These are phyloP conservation scores for Ditula angustiorana DNA, from an alignment of 2,888 invertebrate species.

Conservation along the genomic window DNA sequence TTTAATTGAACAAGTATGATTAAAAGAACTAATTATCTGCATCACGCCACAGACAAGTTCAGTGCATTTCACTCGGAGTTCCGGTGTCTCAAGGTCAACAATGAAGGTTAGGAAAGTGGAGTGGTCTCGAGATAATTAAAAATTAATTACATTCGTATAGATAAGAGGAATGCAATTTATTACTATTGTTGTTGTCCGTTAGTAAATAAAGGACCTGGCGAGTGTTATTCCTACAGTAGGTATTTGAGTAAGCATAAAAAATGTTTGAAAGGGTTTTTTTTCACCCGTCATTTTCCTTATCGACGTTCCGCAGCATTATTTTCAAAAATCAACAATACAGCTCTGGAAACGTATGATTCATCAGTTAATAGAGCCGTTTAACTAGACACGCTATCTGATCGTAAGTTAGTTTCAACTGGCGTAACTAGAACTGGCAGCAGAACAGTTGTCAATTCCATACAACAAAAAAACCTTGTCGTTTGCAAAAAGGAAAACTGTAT, in stretches of 20 bases:
- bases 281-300: conserved; percentile 11
- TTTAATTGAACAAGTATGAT: background rate
- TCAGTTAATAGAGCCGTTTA: conserved; percentile 51
- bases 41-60: conserved; percentile 42
- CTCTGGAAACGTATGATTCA: conserved; percentile 53
- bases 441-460: conserved; percentile 23
- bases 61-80: conserved; percentile 56
- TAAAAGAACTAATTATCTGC: conserved; percentile 45
- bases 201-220: conserved; percentile 23
- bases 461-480: conserved; percentile 5
- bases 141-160: conserved; percentile 30
- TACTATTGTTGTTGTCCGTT: conserved; percentile 17
- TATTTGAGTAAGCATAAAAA: background rate
- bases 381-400: conserved; percentile 56
- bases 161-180: conserved; percentile 35
- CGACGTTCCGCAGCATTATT: conserved; percentile 29
- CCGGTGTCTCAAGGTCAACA: conserved; percentile 60
- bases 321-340: conserved; percentile 17
- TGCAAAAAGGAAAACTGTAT: conserved; percentile 3
- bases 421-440: conserved; percentile 21
- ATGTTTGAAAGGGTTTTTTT: background rate
- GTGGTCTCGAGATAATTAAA: conserved; percentile 43
- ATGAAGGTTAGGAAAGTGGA: conserved; percentile 64
- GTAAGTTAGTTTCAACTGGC: conserved; percentile 29
- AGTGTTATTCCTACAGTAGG: background rate